phyloP scores from a whole-genome alignment of 2,113 vertebrate genomes.

The Bubo bubo region DNA sequence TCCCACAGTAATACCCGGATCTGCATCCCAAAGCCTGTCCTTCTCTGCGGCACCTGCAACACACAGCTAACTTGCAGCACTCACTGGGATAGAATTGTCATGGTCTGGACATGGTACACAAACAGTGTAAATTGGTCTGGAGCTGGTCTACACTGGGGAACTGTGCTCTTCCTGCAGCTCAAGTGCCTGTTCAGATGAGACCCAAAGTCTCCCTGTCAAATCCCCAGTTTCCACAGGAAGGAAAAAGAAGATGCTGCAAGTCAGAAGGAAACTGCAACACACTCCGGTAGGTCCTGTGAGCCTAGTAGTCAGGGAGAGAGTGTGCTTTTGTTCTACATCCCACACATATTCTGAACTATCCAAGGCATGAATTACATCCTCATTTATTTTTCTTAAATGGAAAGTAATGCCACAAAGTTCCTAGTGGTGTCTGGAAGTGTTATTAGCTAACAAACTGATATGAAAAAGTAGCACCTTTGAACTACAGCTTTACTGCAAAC shows the following conservation, averaged over 20 bases:
- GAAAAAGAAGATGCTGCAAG: neutral
- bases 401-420: neutral
- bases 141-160: neutral
- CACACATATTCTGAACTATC: neutral
- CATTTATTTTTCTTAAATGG: neutral
- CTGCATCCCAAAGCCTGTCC: neutral
- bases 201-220: neutral
- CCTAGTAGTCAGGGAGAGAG: neutral
- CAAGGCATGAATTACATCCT: neutral
- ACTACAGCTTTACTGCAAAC: neutral
- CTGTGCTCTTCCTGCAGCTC: neutral
- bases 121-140: neutral
- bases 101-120: neutral
- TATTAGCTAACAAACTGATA: neutral
- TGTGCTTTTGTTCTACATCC: rapidly evolving
- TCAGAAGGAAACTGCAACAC: neutral
- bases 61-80: rapidly evolving
- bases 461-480: neutral
- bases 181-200: neutral
- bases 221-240: neutral
- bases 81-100: neutral
- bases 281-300: neutral
- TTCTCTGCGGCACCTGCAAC: neutral
- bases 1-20: neutral
- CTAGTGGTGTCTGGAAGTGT: neutral